Evolutionary conservation across 2,113 vertebrate species (phyloP).

Genomic region (Eulemur rufifrons): DNA sequence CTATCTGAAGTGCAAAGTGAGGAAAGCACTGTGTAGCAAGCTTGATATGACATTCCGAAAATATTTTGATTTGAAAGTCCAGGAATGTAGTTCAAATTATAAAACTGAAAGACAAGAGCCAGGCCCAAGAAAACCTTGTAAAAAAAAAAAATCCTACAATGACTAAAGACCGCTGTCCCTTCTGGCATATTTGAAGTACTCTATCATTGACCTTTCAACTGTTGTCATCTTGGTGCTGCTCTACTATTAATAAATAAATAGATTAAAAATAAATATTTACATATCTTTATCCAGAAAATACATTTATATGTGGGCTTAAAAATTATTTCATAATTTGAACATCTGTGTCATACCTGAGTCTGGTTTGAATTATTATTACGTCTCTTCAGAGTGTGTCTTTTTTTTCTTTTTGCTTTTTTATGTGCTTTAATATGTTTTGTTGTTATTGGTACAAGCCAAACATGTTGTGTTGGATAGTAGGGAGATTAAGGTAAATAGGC

Average conservation of each 20-base stretch:
- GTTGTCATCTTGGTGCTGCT: too few species aligned
- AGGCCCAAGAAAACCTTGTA: neutral
- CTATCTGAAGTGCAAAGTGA: neutral
- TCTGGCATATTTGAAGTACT: neutral
- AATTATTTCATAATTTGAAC: neutral
- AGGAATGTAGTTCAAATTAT: neutral
- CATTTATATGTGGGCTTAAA: neutral
- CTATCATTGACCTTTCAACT: neutral
- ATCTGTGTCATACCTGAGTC: neutral
- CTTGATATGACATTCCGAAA: neutral
- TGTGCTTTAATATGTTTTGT: neutral
- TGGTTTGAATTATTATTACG: neutral
- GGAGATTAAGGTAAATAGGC: neutral
- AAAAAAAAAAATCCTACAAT: neutral
- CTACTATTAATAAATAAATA: neutral
- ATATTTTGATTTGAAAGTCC: neutral
- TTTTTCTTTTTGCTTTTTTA: neutral
- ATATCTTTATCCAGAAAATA: neutral
- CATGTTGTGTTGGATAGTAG: neutral
- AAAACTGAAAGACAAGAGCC: neutral
- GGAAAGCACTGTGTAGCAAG: neutral
- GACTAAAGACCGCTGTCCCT: neutral
- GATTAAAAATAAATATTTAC: neutral
- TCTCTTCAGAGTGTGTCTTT: neutral
- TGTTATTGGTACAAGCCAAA: neutral